Conservation (phyloP, 1,140 invertebrate species). For the Habropoda laboriosa region DNA sequence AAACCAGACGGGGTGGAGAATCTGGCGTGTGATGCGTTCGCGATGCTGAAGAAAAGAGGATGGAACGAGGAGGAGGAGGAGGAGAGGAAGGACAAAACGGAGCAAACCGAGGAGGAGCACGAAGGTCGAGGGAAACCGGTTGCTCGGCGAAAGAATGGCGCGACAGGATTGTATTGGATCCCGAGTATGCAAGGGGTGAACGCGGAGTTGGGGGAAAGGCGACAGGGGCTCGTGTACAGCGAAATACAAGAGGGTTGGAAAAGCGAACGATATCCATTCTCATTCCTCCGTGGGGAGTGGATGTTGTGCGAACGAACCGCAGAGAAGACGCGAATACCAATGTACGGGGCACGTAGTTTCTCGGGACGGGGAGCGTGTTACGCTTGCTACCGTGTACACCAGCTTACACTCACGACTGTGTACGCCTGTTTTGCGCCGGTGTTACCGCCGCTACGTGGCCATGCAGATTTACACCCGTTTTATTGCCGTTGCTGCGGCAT, state of each 20-base stretch:
- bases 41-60: neutral
- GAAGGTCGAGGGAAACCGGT: conserved; percentile 14
- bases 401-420: conserved; percentile 21
- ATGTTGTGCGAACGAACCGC: conserved; percentile 63
- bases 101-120: conserved; percentile 3
- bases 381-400: conserved; percentile 7
- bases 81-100: neutral
- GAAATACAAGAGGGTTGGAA: conserved; percentile 36
- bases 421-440: conserved; percentile 29
- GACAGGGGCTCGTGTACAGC: neutral
- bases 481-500: conserved; percentile 61
- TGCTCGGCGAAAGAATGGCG: conserved; percentile 22
- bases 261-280: conserved; percentile 62
- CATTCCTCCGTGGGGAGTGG: conserved; percentile 54
- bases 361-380: conserved; percentile 29
- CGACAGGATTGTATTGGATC: conserved; percentile 44
- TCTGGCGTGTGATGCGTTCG: neutral
- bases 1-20: too few relatives aligned
- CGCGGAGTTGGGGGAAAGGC: neutral
- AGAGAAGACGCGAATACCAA: conserved; percentile 55
- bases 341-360: conserved; percentile 45
- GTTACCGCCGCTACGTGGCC: conserved; percentile 29
- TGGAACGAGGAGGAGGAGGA: neutral
- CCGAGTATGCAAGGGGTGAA: too few relatives aligned
- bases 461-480: conserved; percentile 64